Evolutionary conservation across 2,888 invertebrate species (phyloP).

Genomic region (Eristalis pertinax): DNA sequence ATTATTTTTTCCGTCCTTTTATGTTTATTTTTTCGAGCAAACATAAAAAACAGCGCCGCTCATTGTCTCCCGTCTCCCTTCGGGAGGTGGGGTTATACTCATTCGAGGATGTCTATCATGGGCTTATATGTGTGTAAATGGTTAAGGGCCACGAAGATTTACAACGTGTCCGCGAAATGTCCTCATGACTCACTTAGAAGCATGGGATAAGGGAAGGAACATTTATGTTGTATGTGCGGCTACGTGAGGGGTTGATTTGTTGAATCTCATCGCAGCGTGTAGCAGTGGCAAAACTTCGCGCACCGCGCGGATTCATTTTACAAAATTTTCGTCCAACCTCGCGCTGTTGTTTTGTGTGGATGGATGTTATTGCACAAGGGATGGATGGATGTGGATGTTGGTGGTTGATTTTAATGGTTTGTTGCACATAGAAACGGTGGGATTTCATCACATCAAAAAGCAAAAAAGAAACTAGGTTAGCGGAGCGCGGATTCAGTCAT

Average conservation of each 20-base stretch:
- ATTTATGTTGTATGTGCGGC: background rate
- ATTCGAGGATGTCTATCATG: background rate
- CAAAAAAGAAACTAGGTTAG: slow-evolving; percentile 56
- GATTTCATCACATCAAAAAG: slow-evolving; percentile 15
- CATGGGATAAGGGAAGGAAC: background rate
- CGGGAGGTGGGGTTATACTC: slow-evolving; percentile 46
- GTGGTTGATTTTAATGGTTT: slow-evolving; percentile 59
- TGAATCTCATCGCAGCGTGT: slow-evolving; percentile 41
- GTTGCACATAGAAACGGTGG: slow-evolving; percentile 43
- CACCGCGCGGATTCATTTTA: slow-evolving; percentile 3
- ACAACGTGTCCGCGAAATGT: slow-evolving; percentile 36
- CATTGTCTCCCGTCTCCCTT: slow-evolving; percentile 61
- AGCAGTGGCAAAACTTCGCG: slow-evolving; percentile 23
- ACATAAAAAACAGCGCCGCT: slow-evolving; percentile 54
- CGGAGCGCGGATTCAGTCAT: slow-evolving; percentile 77
- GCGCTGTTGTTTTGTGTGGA: background rate
- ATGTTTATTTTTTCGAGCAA: slow-evolving; percentile 69
- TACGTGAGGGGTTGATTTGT: background rate
- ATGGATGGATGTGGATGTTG: slow-evolving; percentile 49
- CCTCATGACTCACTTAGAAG: slow-evolving; percentile 1
- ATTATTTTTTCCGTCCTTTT: slow-evolving; percentile 57
- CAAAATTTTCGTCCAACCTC: background rate
- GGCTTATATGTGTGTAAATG: background rate
- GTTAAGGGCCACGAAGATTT: background rate
- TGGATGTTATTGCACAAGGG: slow-evolving; percentile 18